Base-by-base conservation (phyloP, 2,888 invertebrate species). In the Andrena haemorrhoa region DNA sequence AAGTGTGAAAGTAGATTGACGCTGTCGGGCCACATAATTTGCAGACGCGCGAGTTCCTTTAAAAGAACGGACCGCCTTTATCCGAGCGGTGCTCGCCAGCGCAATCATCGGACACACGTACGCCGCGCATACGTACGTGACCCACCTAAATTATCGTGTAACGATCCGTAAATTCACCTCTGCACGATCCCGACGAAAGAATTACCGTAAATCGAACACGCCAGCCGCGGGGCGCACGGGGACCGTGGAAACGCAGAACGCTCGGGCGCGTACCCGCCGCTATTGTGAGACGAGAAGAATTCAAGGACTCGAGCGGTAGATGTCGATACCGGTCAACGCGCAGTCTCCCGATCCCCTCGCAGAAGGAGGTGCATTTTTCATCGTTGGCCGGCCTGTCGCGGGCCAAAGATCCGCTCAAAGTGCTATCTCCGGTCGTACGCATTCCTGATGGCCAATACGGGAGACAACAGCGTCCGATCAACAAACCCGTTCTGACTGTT, bases 401-500 rank as follows among this genome's bases (percentile, higher is more conserved):
- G 47, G 41, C 56, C 65, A 12, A 69, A 72, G 73, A 82, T 79
- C 71, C 82, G 83, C 78, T 80, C 78, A 69, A 78, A 80, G 70
- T 75, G 79, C 75, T 85, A 79, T 83, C 85, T 86, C 87, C 77
- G 84, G 77, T 73, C 71, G 83, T 79, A 66, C 80, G 74, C 84
- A 83, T 84, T 84, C 84, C 83, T 60, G 75, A 73, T 71, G 79
- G 76, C 80, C 83, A 81, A 84, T 81, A 81, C 72, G 81, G 83
- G 74, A 79, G 79, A 79, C 77, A 85, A 80, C 80, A 74, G 73
- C 35, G 65, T 64, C 68, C 77, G 80, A 81, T 72, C 76, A 76
- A 82, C 82, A 84, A 89, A 86, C 85, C 77, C 85, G 89, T 86
- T 79, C 81, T 12, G 79, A 78, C 81, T 81, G 79, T 86, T 85